Percentiles rank a stretch among this genome's conserved stretches.
phyloP scores from a whole-genome alignment of 2,888 invertebrate species.

The Lamellibrachia columna region DNA sequence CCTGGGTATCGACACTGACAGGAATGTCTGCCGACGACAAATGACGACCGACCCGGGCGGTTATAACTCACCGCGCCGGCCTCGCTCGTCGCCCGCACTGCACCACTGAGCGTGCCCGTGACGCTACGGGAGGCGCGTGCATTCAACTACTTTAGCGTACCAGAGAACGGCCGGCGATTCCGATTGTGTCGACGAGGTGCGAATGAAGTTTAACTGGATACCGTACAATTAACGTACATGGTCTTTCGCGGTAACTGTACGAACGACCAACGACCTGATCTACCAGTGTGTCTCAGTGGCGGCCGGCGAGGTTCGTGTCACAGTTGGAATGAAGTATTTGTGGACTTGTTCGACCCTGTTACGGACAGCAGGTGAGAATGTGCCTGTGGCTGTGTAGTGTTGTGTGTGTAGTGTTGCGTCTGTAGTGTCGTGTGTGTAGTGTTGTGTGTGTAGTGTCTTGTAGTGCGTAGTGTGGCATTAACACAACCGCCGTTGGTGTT shows the following conservation, averaged over 20 bases:
- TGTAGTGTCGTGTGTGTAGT: no score
- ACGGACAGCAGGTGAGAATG: neutral
- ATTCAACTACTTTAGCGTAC: neutral
- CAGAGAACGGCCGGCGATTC: neutral
- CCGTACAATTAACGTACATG: neutral
- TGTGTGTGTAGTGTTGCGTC: neutral
- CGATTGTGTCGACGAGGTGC: neutral
- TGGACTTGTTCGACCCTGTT: neutral
- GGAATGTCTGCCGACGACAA: neutral
- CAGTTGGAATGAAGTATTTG: neutral
- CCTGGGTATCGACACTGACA: neutral
- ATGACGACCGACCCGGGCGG: neutral
- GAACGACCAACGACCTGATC: neutral
- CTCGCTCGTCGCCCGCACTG: neutral
- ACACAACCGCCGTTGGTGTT: no score
- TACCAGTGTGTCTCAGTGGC: neutral
- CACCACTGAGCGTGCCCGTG: neutral
- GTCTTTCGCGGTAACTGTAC: neutral
- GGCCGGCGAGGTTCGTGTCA: neutral
- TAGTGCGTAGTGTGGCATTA: no score
- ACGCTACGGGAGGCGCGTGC: neutral
- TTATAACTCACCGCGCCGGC: neutral
- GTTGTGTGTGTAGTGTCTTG: no score
- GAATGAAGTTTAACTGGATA: neutral
- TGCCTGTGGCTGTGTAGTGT: neutral